Evolutionary conservation across 2,888 invertebrate species (phyloP).

Genomic region (Marasmarcha lunaedactyla): DNA sequence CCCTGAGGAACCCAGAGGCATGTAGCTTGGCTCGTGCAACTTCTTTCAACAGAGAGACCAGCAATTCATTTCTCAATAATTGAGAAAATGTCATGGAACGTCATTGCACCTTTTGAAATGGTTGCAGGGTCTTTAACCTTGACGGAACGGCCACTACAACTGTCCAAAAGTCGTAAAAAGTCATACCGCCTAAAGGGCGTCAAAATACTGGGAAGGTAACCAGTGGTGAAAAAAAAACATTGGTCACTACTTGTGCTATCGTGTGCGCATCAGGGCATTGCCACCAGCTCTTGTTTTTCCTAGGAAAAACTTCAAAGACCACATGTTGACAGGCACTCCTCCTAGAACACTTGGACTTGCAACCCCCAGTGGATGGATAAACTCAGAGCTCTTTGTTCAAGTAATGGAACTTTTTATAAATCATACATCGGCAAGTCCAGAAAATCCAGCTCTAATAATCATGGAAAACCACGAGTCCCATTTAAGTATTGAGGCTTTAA

Average conservation of each 20-base stretch:
- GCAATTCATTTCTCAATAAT: conserved; percentile 8
- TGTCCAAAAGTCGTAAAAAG: conserved; percentile 9
- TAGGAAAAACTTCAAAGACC: conserved; percentile 20
- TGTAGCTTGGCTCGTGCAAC: conserved; percentile 12
- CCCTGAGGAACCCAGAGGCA: conserved; percentile 8
- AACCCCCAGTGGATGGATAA: no score
- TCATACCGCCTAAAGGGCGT: conserved; percentile 9
- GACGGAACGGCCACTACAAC: conserved; percentile 12
- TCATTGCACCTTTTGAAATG: conserved; percentile 8
- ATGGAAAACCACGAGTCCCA: no score
- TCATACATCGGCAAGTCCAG: no score
- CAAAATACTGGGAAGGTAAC: conserved; percentile 19
- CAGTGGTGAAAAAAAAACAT: conserved; percentile 26
- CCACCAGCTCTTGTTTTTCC: conserved; percentile 21
- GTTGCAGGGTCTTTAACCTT: conserved; percentile 8
- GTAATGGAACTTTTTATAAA: no score
- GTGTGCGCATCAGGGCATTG: background rate
- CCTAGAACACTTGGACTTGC: no score
- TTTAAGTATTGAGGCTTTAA: no score
- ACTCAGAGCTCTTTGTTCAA: no score
- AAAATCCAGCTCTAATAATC: no score
- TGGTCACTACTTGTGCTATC: conserved; percentile 15
- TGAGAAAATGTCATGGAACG: conserved; percentile 9
- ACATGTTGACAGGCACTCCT: conserved; percentile 10
- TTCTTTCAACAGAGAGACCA: conserved; percentile 8